Evolutionary conservation across 2,113 vertebrate species (phyloP).

Genomic region (Sclerurus mexicanus): DNA sequence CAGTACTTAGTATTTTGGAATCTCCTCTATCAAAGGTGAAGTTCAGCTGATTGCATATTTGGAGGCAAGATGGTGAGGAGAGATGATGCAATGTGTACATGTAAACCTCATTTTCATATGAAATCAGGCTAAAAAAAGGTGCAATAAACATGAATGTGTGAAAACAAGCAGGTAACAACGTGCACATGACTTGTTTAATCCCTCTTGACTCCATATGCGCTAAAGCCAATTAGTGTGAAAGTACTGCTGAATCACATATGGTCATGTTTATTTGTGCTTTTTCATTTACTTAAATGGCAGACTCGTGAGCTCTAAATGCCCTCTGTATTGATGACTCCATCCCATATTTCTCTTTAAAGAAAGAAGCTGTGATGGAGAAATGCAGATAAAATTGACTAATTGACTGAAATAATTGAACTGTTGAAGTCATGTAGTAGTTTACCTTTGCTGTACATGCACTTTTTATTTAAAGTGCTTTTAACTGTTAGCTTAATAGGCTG

Average conservation of each 20-base stretch:
- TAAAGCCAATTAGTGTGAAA: conserved; percentile 86
- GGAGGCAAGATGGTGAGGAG: not conserved
- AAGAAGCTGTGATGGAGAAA: conserved; percentile 86
- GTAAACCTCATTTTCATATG: not conserved
- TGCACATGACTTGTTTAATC: conserved; percentile 77
- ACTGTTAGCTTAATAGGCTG: conserved; percentile 78
- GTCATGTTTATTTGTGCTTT: conserved; percentile 86
- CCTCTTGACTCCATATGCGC: conserved; percentile 75
- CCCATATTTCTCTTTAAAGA: conserved; percentile 86
- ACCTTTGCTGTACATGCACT: conserved; percentile 81
- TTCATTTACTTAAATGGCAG: conserved; percentile 91
- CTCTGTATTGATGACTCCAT: conserved; percentile 83
- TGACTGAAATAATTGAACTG: conserved; percentile 77
- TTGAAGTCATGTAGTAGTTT: conserved; percentile 72
- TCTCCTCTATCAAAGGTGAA: not conserved
- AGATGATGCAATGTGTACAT: not conserved
- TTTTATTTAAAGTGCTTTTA: conserved; percentile 77
- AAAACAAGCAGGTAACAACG: conserved; percentile 78
- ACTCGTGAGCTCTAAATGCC: conserved; percentile 82
- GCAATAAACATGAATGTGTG: conserved; percentile 66
- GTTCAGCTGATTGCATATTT: not conserved
- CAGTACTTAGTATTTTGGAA: not conserved
- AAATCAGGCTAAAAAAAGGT: not conserved
- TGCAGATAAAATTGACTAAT: conserved; percentile 83
- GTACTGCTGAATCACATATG: conserved; percentile 84